Conservation (phyloP, 2,113 vertebrate genomes). For the Dipodomys ordii region DNA sequence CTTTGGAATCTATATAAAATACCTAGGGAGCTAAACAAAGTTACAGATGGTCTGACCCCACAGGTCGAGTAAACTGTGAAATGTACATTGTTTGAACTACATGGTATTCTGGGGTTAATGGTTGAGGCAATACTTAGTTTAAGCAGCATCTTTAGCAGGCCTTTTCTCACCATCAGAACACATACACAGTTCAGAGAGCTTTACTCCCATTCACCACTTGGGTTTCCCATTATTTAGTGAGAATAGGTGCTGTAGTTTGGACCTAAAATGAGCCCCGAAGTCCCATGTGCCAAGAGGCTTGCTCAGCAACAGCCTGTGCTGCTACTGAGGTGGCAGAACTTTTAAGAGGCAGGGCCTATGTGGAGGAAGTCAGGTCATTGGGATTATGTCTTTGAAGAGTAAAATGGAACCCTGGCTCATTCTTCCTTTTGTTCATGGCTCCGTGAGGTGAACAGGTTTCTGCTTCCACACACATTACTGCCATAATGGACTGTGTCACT, state of each 20-base stretch:
- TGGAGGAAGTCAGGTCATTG: not conserved
- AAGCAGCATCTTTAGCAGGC: not conserved
- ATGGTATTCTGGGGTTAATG: not conserved
- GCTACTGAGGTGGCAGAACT: not conserved
- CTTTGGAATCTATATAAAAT: not conserved
- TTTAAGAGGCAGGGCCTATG: not conserved
- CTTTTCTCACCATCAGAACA: not conserved
- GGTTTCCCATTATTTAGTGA: not conserved
- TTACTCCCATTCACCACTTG: not conserved
- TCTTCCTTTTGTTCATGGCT: not conserved
- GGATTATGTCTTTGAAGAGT: not conserved
- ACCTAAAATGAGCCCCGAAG: not conserved
- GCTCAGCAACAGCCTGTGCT: no score
- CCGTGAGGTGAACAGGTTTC: not conserved
- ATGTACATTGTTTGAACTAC: not conserved
- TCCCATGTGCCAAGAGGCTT: not conserved
- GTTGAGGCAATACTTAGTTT: not conserved
- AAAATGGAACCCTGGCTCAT: no score
- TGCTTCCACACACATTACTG: fast-evolving
- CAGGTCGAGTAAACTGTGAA: not conserved
- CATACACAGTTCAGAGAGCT: not conserved
- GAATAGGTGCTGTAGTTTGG: not conserved
- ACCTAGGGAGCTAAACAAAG: not conserved
- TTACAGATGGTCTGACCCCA: not conserved
- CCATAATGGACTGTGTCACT: not conserved